Evolutionary conservation across 2,113 vertebrate species (phyloP), one percentile per base, ranked within the genome.

Genomic region (Odobenus rosmarus): DNA sequence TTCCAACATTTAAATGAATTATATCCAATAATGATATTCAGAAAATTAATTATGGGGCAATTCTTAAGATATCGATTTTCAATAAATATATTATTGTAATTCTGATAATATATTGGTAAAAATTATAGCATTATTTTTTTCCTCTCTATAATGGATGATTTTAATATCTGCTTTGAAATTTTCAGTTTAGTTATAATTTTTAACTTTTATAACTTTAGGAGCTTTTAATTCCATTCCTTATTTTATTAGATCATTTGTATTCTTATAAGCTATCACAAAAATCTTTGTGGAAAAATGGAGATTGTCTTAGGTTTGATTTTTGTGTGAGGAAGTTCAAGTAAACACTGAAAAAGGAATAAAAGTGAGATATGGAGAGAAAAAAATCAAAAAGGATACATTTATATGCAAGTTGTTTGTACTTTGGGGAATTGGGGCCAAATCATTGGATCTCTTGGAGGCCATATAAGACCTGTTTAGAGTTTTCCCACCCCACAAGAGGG

Each of bases 401-500:
- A 82, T 53, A 31, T 46, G 23, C 5, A 59, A 57, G 39, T 61
- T 62, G 49, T 69, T 55, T 59, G 4, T 46, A 81, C 11, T 91
- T 82, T 69, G 21, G 51, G 36, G 1, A 69, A 69, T 8, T 76
- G 24, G 13, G 18, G 23, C 18, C 77, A 72, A 89, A 85, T 80
- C 36, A 77, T 7, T 77, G 42, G 7, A 62, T 3, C 8, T 13
- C 11, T 31, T 11, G 15, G 31, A 94, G 36, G 14, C 36, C 33
- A 18, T 33, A 26, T 21, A 86, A 82, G 51, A 90, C 39, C n/a
- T 64, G 15, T 19, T 96, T 26, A 33, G 14, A 62, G 2, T 10
- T 83, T 8, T 53, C 3, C 1, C 13, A 14, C 2, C 6, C 3
- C 1, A 26, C 1, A n/a, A 64, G 1, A 49, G 11, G 33, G 9